phyloP scores from a whole-genome alignment of 2,888 invertebrate genomes.

The Calameuta pallipes region DNA sequence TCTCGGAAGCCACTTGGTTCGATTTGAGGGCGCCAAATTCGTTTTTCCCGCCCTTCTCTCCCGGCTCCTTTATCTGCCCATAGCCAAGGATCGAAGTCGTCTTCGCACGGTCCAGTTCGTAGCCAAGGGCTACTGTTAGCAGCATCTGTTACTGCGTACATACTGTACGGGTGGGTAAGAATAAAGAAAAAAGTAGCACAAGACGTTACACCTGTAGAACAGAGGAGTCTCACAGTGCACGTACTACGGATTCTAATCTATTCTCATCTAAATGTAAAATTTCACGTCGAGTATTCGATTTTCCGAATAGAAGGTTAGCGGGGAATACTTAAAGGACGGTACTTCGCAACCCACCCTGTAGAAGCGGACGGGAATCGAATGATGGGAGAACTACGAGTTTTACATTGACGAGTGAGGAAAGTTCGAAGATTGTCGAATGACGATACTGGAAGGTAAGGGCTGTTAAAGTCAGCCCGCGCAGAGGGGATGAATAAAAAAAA shows the following conservation, averaged over 20 bases:
- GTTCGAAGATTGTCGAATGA: neutral
- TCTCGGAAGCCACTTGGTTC: slow-evolving; percentile 33
- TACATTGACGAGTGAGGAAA: neutral
- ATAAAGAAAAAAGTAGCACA: neutral
- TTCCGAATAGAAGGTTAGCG: neutral
- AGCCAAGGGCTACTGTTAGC: neutral
- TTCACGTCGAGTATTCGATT: neutral
- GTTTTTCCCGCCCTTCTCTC: slow-evolving; percentile 20
- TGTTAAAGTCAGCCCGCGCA: neutral
- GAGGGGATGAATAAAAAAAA: neutral
- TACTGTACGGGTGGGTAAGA: neutral
- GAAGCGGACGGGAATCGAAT: neutral
- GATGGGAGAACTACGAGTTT: neutral
- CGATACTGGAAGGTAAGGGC: neutral
- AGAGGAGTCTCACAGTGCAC: neutral
- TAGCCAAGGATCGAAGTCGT: neutral
- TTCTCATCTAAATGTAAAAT: neutral
- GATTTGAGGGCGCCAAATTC: slow-evolving; percentile 31
- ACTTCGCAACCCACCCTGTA: neutral
- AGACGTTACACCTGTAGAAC: neutral
- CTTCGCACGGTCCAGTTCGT: neutral
- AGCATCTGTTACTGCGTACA: neutral
- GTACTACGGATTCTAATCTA: neutral
- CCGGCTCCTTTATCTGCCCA: neutral
- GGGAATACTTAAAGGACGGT: neutral